Evolutionary conservation across 2,888 invertebrate species (phyloP).

Genomic region (Apomyelois bistriatella): DNA sequence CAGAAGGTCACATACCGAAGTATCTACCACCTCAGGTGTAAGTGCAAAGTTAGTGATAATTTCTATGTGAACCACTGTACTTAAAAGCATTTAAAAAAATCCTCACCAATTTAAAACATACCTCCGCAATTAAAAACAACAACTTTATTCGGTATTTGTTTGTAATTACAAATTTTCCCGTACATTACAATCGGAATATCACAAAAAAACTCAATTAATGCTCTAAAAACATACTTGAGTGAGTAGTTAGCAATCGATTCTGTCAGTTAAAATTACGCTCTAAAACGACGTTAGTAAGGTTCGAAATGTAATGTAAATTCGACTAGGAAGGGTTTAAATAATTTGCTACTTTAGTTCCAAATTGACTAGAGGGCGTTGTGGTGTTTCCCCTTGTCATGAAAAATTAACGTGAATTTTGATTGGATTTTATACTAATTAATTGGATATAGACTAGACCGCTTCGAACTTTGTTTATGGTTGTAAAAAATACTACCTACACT

Average conservation of each 20-base stretch:
- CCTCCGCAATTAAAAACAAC: no score
- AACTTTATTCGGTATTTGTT: no score
- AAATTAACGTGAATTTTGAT: slow-evolving; percentile 52
- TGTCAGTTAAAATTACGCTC: neutral
- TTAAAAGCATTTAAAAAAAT: no score
- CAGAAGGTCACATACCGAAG: no score
- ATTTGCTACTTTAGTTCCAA: slow-evolving; percentile 46
- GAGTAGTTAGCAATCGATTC: slow-evolving; percentile 10
- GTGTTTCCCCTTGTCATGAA: slow-evolving; percentile 42
- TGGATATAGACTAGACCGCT: slow-evolving; percentile 27
- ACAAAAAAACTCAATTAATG: slow-evolving; percentile 33
- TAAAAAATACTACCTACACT: neutral
- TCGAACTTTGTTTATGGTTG: slow-evolving; percentile 2
- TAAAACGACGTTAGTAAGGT: slow-evolving; percentile 12
- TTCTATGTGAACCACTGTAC: no score
- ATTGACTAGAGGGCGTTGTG: slow-evolving; percentile 34
- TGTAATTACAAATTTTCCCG: neutral
- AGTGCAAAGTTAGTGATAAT: no score
- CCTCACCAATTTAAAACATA: no score
- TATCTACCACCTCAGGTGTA: no score
- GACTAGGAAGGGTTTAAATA: slow-evolving; percentile 36
- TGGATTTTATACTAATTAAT: slow-evolving; percentile 50
- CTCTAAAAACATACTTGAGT: slow-evolving; percentile 33
- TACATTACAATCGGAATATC: neutral
- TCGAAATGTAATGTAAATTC: slow-evolving; percentile 12